A percentile compares a stretch with the other conserved stretches of the same genome.
These are phyloP conservation scores for Amblyopsis rosae DNA, from an alignment of 2,113 vertebrate genomes.

Conservation along the genomic window DNA sequence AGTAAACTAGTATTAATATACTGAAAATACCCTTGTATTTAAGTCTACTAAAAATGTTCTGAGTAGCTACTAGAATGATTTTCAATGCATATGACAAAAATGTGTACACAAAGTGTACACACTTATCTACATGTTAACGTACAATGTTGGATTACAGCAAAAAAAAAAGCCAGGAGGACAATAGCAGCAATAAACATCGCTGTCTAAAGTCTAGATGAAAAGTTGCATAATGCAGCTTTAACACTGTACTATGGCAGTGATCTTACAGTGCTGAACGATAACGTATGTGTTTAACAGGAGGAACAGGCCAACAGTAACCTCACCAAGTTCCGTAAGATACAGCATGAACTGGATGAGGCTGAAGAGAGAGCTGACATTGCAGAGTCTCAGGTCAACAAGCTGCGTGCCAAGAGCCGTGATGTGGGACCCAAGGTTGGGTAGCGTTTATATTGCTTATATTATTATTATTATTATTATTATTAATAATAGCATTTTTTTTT, in stretches of 20 bases:
- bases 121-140: neutral
- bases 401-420: constrained; percentile 47
- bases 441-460: too few species aligned
- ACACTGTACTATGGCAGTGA: too few species aligned
- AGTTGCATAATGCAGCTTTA: too few species aligned
- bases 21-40: neutral
- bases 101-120: too few species aligned
- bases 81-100: neutral
- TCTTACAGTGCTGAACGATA: neutral
- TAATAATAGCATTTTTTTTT: too few species aligned
- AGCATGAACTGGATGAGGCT: constrained; percentile 42
- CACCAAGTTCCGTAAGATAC: constrained; percentile 38
- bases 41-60: neutral
- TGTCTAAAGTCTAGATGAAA: neutral
- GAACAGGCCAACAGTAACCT: constrained; percentile 54
- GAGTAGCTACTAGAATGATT: neutral
- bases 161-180: neutral
- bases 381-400: constrained; percentile 46
- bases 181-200: neutral
- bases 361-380: constrained; percentile 33
- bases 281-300: constrained; percentile 31
- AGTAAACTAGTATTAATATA: neutral
- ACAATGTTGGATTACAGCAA: neutral
- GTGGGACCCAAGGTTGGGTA: constrained; percentile 26
- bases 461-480: too few species aligned